phyloP scores from a whole-genome alignment of 2,113 vertebrate species.

The Pygathrix nemaeus region DNA sequence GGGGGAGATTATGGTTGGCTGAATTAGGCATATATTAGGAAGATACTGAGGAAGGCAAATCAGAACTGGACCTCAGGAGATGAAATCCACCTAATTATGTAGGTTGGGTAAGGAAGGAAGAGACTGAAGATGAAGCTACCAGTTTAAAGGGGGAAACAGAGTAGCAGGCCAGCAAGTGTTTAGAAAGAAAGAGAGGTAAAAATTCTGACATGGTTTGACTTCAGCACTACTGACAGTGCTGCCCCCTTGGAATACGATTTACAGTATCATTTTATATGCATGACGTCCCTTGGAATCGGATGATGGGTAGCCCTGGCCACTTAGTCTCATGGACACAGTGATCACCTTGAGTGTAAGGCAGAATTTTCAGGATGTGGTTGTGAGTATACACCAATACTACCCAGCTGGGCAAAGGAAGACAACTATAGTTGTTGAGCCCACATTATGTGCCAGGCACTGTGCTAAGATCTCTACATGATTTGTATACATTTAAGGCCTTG shows the following conservation, averaged over 20 bases:
- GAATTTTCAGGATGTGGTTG: background rate
- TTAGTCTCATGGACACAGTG: background rate
- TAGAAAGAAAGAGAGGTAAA: background rate
- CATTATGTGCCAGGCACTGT: background rate
- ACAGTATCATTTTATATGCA: background rate
- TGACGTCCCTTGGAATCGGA: background rate
- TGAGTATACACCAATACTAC: background rate
- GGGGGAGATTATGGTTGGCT: background rate
- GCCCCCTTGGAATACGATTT: background rate
- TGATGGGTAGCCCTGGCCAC: background rate
- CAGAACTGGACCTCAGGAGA: background rate
- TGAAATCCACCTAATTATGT: background rate
- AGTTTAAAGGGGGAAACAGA: background rate
- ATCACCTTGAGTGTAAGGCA: background rate
- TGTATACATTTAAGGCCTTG: background rate
- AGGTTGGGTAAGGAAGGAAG: background rate
- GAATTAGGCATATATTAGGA: background rate
- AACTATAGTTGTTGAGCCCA: background rate
- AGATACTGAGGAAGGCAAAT: background rate
- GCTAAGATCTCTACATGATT: background rate
- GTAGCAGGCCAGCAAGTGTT: background rate
- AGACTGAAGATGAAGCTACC: background rate
- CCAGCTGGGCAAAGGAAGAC: background rate
- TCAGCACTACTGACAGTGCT: background rate
- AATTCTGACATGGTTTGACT: background rate